These are phyloP conservation scores for Acanthosepion pharaonis DNA, from an alignment of 2,888 invertebrate species.

Conservation along the genomic window DNA sequence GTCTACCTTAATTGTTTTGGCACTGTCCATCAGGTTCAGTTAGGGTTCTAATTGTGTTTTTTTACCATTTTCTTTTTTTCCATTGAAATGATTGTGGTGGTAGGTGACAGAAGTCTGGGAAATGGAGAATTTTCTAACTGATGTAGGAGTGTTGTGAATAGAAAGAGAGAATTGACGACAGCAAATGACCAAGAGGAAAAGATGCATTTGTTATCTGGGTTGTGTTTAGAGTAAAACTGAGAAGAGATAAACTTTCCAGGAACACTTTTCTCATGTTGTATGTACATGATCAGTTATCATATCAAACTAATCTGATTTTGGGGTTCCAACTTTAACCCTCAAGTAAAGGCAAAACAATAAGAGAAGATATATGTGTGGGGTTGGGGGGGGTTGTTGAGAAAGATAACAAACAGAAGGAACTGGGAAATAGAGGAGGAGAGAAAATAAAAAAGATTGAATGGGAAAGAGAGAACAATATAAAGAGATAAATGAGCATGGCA, in stretches of 20 bases:
- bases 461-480: neutral
- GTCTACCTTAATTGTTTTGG: neutral
- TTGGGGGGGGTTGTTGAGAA: neutral
- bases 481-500: neutral
- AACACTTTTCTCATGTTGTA: neutral
- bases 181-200: neutral
- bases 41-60: neutral
- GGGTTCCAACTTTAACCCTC: neutral
- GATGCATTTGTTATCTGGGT: neutral
- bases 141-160: neutral
- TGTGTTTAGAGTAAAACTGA: neutral
- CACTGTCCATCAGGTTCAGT: neutral
- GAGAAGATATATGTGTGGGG: neutral
- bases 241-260: neutral
- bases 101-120: neutral
- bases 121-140: neutral
- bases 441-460: neutral
- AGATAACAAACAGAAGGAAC: neutral
- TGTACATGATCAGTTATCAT: neutral
- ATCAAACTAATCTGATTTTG: slow-evolving; percentile 12
- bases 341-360: neutral
- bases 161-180: neutral
- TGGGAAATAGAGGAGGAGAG: too few species aligned
- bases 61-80: neutral
- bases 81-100: neutral